A percentile compares a stretch with the other conserved stretches of the same genome.
phyloP scores from a whole-genome alignment of 2,888 invertebrate genomes.

The Polymixis lichenea region DNA sequence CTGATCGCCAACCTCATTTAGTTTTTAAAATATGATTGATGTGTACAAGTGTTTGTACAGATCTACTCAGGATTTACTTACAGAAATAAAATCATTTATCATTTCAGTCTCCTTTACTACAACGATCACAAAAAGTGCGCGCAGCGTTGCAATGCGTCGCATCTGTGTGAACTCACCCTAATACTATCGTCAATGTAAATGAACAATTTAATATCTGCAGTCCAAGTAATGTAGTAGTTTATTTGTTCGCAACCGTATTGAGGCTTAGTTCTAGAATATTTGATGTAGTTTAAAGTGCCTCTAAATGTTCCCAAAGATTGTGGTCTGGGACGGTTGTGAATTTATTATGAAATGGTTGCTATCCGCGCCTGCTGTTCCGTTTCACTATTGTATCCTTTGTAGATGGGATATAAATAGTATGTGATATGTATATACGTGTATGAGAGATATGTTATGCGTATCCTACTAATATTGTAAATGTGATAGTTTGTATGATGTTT shows the following conservation, averaged over 20 bases:
- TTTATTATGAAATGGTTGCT: constrained; percentile 71
- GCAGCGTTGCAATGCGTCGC: not conserved
- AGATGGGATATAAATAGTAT: constrained; percentile 24
- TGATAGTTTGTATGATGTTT: too few relatives aligned
- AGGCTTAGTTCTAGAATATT: constrained; percentile 69
- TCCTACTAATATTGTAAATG: too few relatives aligned
- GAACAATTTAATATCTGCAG: constrained; percentile 47
- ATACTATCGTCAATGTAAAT: constrained; percentile 30
- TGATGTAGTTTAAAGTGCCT: constrained; percentile 74
- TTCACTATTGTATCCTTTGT: constrained; percentile 46
- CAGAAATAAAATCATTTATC: too few relatives aligned
- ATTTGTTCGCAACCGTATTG: constrained; percentile 60
- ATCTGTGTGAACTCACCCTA: not conserved
- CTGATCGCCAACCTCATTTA: too few relatives aligned
- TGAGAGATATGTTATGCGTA: not conserved
- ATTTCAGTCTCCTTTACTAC: not conserved
- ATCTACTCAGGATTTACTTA: too few relatives aligned
- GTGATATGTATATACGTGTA: not conserved
- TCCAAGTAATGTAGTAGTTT: constrained; percentile 49
- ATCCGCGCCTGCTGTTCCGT: constrained; percentile 45
- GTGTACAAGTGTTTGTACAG: too few relatives aligned
- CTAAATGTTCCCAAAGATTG: constrained; percentile 75
- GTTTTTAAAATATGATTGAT: too few relatives aligned
- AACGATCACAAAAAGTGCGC: not conserved
- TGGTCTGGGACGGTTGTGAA: constrained; percentile 72